phyloP scores from a whole-genome alignment of 2,113 vertebrate species.

The Labeo catla region DNA sequence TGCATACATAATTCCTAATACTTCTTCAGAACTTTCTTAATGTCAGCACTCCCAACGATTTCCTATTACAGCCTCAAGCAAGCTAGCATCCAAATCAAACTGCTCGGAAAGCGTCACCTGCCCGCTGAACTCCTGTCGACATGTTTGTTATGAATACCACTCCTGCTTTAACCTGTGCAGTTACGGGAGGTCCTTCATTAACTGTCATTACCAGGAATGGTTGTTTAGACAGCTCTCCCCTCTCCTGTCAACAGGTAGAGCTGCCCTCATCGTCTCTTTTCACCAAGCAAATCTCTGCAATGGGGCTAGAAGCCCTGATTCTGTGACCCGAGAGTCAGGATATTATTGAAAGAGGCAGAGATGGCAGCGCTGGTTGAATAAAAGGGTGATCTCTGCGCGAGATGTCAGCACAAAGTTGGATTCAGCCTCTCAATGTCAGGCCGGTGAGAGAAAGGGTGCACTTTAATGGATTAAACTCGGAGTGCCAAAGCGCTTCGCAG shows the following conservation, averaged over 20 bases:
- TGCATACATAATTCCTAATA: not conserved
- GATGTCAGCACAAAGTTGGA: conserved; percentile 74
- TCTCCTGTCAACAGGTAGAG: conserved; percentile 55
- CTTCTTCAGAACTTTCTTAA: not conserved
- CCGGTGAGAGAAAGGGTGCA: conserved; percentile 70
- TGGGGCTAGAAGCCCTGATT: conserved; percentile 42
- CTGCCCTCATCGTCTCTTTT: conserved; percentile 51
- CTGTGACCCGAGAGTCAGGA: conserved; percentile 62
- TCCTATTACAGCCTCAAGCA: conserved; percentile 18
- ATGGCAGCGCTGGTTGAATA: conserved; percentile 66
- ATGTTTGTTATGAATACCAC: conserved; percentile 53
- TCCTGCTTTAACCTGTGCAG: conserved; percentile 45
- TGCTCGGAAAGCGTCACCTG: conserved; percentile 7
- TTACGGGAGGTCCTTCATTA: conserved; percentile 49
- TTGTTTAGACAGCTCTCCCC: conserved; percentile 49
- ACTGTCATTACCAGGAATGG: conserved; percentile 52
- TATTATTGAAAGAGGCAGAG: conserved; percentile 68
- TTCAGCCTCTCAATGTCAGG: conserved; percentile 75
- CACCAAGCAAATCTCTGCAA: conserved; percentile 52
- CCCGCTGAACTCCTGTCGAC: conserved; percentile 5
- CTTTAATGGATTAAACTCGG: conserved; percentile 78
- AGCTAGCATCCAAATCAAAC: not conserved
- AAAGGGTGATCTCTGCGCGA: conserved; percentile 69
- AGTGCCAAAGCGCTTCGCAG: conserved; percentile 68
- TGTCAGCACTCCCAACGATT: not conserved